Percentiles rank a stretch among this genome's conserved stretches.
These are phyloP conservation scores for Smithornis capensis DNA, from an alignment of 2,113 vertebrate species.

Conservation along the genomic window DNA sequence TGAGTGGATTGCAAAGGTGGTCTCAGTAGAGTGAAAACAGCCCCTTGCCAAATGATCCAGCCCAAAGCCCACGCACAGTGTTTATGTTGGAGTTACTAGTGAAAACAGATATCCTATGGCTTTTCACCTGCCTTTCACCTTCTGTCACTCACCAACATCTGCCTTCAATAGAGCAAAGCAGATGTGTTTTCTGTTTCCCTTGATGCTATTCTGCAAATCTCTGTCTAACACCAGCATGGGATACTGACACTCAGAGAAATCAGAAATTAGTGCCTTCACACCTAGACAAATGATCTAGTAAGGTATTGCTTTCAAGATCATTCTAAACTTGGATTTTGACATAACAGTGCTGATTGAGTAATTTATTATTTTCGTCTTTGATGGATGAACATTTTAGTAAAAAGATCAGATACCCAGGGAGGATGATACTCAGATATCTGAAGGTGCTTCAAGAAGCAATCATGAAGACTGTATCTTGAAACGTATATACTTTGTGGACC, in stretches of 20 bases:
- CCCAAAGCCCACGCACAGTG: background rate
- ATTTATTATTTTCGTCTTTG: background rate
- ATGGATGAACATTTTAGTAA: background rate
- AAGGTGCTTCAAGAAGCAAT: background rate
- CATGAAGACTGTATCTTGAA: background rate
- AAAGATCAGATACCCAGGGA: background rate
- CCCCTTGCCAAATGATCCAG: background rate
- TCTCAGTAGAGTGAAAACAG: background rate
- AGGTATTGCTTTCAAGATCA: background rate
- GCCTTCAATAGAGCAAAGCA: background rate
- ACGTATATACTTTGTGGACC: background rate
- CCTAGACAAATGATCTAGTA: background rate
- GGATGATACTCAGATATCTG: background rate
- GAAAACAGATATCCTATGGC: background rate
- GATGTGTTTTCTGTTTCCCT: background rate
- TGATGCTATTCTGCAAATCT: background rate
- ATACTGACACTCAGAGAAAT: background rate
- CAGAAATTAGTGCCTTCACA: background rate
- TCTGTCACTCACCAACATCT: background rate
- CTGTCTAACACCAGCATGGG: background rate
- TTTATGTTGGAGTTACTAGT: background rate
- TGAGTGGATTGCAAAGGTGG: background rate
- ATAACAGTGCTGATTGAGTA: background rate
- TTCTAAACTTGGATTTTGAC: background rate
- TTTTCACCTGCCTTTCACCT: background rate